phyloP scores from a whole-genome alignment of 2,888 invertebrate species.

The Crocallis elinguaria region DNA sequence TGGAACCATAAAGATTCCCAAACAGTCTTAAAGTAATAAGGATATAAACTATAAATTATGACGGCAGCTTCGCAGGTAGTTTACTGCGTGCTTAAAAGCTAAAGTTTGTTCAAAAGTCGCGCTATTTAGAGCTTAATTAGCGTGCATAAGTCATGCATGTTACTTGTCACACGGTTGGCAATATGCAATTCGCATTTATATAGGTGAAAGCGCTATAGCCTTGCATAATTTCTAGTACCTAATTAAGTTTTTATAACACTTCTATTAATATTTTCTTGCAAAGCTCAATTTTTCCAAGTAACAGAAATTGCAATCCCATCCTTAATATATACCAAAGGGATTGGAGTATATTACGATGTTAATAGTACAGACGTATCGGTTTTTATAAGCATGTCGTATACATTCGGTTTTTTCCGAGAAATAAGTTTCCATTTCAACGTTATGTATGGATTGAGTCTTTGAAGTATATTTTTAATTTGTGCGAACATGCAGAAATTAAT shows the following conservation, averaged over 20 bases:
- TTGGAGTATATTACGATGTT: too few relatives aligned
- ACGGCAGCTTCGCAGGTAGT: constrained; percentile 37
- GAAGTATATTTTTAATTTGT: too few relatives aligned
- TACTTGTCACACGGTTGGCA: constrained; percentile 32
- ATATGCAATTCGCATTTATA: constrained; percentile 25
- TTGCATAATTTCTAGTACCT: constrained; percentile 1
- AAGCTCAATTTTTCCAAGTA: too few relatives aligned
- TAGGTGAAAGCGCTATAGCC: background rate
- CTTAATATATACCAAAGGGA: too few relatives aligned
- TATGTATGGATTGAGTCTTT: too few relatives aligned
- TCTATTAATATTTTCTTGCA: too few relatives aligned
- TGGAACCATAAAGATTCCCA: constrained; percentile 7
- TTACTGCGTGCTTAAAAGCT: constrained; percentile 33
- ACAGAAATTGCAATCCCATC: too few relatives aligned
- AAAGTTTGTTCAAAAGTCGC: constrained; percentile 37
- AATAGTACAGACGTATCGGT: too few relatives aligned
- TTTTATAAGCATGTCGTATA: too few relatives aligned
- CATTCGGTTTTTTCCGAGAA: too few relatives aligned
- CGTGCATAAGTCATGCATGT: constrained; percentile 41
- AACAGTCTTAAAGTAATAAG: constrained; percentile 25
- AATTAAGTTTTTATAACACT: background rate
- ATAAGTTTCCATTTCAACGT: too few relatives aligned
- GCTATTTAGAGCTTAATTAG: constrained; percentile 41
- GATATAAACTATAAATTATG: constrained; percentile 36
- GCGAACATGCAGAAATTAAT: too few relatives aligned